phyloP scores from a whole-genome alignment of 2,797 vertebrate genomes.

The Myotis planiceps region DNA sequence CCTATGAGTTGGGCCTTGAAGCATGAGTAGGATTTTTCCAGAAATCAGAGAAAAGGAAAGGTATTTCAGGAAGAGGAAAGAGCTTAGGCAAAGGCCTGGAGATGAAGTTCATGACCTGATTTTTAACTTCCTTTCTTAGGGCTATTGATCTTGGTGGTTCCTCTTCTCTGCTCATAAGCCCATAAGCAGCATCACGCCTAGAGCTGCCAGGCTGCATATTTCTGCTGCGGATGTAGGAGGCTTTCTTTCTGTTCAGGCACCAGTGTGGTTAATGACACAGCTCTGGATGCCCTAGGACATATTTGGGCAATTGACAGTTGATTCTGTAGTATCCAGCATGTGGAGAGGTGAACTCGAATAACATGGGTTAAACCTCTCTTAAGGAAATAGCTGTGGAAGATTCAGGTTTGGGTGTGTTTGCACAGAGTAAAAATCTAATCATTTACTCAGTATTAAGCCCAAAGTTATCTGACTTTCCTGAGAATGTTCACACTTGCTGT shows the following conservation, averaged over 20 bases:
- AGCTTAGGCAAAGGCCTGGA: background rate
- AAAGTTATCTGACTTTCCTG: background rate
- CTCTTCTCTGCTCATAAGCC: background rate
- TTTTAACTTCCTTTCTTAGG: background rate
- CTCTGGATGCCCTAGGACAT: background rate
- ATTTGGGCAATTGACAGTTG: background rate
- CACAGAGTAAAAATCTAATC: background rate
- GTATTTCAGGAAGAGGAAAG: conserved; percentile 1
- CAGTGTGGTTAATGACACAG: background rate
- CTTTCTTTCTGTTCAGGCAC: background rate
- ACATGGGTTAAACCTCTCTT: background rate
- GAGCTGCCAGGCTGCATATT: background rate
- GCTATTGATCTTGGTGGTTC: background rate
- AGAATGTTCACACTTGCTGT: background rate
- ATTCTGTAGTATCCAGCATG: background rate
- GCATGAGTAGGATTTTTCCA: background rate
- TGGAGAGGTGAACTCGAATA: background rate
- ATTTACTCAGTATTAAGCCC: background rate
- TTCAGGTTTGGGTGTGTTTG: background rate
- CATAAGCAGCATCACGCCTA: no score
- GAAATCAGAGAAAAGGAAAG: background rate
- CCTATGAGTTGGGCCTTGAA: background rate
- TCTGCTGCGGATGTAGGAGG: background rate
- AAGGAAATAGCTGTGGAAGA: background rate
- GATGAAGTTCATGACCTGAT: background rate